phyloP scores from a whole-genome alignment of 2,113 vertebrate genomes.

The Maccullochella peelii region DNA sequence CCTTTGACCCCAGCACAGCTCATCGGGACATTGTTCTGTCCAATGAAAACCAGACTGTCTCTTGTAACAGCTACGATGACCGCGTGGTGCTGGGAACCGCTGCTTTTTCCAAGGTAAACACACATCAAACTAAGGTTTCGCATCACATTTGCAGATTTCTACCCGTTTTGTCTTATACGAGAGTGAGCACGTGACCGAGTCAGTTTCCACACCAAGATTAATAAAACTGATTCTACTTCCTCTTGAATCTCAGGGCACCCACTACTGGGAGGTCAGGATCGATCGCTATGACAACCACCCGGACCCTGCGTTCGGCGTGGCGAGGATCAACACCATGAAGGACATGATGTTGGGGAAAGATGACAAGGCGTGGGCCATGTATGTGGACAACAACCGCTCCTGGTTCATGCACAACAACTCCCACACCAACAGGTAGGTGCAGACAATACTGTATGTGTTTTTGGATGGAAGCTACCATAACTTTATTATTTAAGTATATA shows the following conservation, averaged over 20 bases:
- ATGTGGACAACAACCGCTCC: constrained; percentile 99
- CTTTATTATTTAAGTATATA: no score
- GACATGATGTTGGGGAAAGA: constrained; percentile 99
- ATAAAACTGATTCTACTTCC: not conserved
- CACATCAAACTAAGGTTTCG: not conserved
- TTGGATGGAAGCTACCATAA: no score
- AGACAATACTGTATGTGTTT: no score
- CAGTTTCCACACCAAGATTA: not conserved
- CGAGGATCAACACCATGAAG: constrained; percentile 93
- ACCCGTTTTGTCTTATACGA: not conserved
- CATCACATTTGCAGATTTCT: not conserved
- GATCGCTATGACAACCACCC: constrained; percentile 99
- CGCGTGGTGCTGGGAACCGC: constrained; percentile 96
- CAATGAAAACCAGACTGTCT: constrained; percentile 95
- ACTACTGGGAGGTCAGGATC: constrained; percentile 96
- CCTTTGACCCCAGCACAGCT: constrained; percentile 94
- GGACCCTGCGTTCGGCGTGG: constrained; percentile 95
- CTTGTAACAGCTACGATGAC: constrained; percentile 97
- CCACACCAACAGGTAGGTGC: constrained; percentile 93
- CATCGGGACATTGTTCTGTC: constrained; percentile 96
- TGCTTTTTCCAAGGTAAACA: constrained; percentile 90
- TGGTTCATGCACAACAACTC: constrained; percentile 99
- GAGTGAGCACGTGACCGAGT: not conserved
- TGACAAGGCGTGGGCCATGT: constrained; percentile 99
- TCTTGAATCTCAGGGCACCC: constrained; percentile 80